Percentiles rank a stretch among this genome's conserved stretches.
phyloP scores from a whole-genome alignment of 2,888 invertebrate species.

The Deilephila porcellus region DNA sequence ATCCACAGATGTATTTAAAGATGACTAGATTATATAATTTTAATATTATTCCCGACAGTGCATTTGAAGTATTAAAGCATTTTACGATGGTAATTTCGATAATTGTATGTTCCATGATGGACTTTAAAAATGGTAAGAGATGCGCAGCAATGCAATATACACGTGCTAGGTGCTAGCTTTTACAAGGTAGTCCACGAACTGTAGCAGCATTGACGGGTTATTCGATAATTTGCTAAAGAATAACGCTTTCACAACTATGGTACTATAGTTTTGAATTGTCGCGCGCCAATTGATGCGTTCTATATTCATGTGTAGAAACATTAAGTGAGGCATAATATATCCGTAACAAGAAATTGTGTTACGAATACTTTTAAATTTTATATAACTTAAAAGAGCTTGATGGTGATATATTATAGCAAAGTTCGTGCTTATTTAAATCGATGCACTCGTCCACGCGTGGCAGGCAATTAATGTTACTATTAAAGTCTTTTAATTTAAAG shows the following conservation, averaged over 20 bases:
- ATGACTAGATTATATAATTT: not conserved
- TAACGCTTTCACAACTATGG: not conserved
- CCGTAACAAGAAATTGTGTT: not conserved
- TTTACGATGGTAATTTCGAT: not conserved
- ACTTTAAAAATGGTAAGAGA: not conserved
- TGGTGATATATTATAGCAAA: conserved; percentile 13
- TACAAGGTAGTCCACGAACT: not conserved
- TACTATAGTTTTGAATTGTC: not conserved
- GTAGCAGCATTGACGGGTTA: not conserved
- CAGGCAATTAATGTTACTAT: conserved; percentile 1
- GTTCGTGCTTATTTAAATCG: not conserved
- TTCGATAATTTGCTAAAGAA: not conserved
- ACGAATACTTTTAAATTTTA: not conserved
- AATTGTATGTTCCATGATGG: conserved; percentile 18
- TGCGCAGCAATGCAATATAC: conserved; percentile 8
- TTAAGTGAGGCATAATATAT: not conserved
- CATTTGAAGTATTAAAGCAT: conserved; percentile 19
- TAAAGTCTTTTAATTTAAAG: conserved; percentile 22
- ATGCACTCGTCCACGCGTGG: not conserved
- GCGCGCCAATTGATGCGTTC: conserved; percentile 3
- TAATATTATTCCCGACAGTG: not conserved
- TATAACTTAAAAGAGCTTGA: not conserved
- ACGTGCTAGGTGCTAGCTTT: conserved; percentile 18
- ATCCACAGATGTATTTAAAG: not conserved
- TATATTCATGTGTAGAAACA: not conserved